Evolutionary conservation across 2,113 vertebrate genomes (phyloP), one percentile per base, ranked within the genome.

Genomic region (Pelecanoides urinatrix): DNA sequence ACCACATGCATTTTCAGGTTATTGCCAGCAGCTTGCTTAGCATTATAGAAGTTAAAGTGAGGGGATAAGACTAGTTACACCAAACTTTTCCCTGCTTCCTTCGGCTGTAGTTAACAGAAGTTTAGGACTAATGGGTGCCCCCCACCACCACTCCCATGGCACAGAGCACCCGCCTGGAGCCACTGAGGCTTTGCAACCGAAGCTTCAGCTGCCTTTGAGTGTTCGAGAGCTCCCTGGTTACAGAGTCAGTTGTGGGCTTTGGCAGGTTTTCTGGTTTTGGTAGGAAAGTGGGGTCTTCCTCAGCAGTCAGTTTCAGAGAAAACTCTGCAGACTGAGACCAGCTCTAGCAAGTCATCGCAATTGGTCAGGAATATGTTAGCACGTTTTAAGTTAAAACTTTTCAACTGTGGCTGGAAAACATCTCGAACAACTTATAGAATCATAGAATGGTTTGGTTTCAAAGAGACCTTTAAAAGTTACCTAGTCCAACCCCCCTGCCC

Each of bases 151-250:
- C 8, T 14, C 13, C 32, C 1, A 2, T 4, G 0, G 5, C 30
- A 71, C 3, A 0, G 23, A 81, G 11, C 2, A 2, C 9, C 19
- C 0, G 0, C 23, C 30, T 36, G 25, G 16, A 56, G 44, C 38
- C 0, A 0, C 50, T 3, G 14, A 80, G 50, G 34, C 42, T 52
- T 86, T 12, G 1, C 80, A 81, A 16, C 15, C 5, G 4, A 15
- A 47, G 13, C 58, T 47, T 32, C 71, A 52, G 42, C 18, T 36
- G 47, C 34, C 45, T n/a, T 32, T 0, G 0, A 29, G 36, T 18
- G 40, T 49, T 70, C 2, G 0, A 59, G 8, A 42, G 12, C 47
- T 80, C 15, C 25, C 63, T 13, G 42, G 13, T 22, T 36, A 27
- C 1, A 34, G 32, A 38, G 10, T 3, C 36, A 15, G 12, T 0